A percentile compares a stretch with the other conserved stretches of the same genome.
Conservation (phyloP, 2,113 vertebrate species). For the Cepphus grylle region DNA sequence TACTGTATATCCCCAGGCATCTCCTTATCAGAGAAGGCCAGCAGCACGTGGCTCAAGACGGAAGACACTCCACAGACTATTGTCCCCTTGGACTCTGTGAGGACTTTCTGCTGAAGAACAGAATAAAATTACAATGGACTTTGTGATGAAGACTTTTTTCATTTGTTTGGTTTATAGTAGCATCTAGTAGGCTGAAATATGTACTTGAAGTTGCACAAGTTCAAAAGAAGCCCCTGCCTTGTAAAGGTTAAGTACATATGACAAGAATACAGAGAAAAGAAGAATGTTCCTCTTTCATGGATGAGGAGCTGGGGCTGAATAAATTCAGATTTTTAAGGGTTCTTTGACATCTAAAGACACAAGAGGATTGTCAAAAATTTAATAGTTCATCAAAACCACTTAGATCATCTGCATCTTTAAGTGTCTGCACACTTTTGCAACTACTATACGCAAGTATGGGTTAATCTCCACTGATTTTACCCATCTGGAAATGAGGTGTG, state of each 20-base stretch:
- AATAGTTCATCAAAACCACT: neutral
- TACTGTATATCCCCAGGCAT: neutral
- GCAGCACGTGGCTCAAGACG: accelerated
- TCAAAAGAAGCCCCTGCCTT: neutral
- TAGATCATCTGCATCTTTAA: neutral
- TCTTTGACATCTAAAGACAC: neutral
- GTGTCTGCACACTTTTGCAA: neutral
- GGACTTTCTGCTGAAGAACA: neutral
- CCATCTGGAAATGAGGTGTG: neutral
- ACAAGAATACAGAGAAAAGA: neutral
- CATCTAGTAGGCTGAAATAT: neutral
- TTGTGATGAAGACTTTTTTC: neutral
- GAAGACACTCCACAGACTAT: neutral
- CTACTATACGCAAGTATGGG: neutral
- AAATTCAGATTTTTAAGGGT: neutral
- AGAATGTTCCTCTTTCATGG: neutral
- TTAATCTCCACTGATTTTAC: neutral
- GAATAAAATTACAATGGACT: neutral
- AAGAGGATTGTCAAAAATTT: neutral
- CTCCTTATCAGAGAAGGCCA: neutral
- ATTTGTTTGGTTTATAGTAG: neutral
- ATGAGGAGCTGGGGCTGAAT: neutral
- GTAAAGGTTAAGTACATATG: neutral
- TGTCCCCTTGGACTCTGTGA: neutral
- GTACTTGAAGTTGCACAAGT: neutral